Evolutionary conservation across 2,888 invertebrate genomes (phyloP), one percentile per base, ranked within the genome.

Genomic region (Cosmorhoe ocellata): DNA sequence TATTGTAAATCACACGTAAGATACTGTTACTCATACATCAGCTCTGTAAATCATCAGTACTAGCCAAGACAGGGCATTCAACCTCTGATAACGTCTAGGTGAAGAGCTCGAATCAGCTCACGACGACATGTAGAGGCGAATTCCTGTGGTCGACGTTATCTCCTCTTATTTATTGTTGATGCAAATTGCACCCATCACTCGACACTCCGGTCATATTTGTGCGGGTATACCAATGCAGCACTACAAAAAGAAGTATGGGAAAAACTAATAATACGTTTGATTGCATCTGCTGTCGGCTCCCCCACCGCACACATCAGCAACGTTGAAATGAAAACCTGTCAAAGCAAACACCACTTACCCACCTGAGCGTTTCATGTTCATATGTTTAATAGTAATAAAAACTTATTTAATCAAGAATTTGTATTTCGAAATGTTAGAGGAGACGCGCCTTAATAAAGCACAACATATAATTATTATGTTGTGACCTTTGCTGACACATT

Each of bases 51-150:
- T 22, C 49, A 51, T 58, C 62, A 61, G 59, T 57, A 49, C 71
- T 76, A 76, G 76, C 69, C 75, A 74, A 80, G 84, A 76, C 77
- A 74, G 87, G 84, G 74, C 88, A 71, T 86, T 85, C 85, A 87
- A 85, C 88, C 71, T 74, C 69, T 77, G 86, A 85, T 87, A 86
- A 76, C 69, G 74, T 64, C 69, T 73, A 56, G 56, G 71, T 73
- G 67, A 72, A 67, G 66, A 67, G 66, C 66, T 26, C 58, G 51
- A 53, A 48, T 57, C 53, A 58, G 57, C 61, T 52, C 67, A 4
- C 24, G 24, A 63, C 73, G 74, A 73, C 70, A 71, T 65, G 67
- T 68, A 5, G 72, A 67, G 63, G 66, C 69, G 69, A 67, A 67
- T 43, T 43, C 4, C 28, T 33, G 39, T 24, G 24, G 69, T 65